Percentiles rank a stretch among this genome's conserved stretches.
These are phyloP conservation scores for Corapipo altera DNA, from an alignment of 2,113 vertebrate genomes.

Conservation along the genomic window DNA sequence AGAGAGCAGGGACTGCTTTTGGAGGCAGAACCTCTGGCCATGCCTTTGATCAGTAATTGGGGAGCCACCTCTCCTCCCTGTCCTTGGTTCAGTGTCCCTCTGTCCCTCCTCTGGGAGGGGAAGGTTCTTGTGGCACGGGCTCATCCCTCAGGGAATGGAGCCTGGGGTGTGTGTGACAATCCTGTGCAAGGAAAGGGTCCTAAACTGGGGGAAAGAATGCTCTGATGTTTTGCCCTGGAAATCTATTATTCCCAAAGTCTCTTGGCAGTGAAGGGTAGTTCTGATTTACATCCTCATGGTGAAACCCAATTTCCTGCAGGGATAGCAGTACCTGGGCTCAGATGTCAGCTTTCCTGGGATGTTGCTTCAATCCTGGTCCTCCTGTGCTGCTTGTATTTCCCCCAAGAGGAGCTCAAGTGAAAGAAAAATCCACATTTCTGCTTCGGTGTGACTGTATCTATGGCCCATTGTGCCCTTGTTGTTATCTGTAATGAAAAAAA, in stretches of 20 bases:
- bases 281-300: background rate
- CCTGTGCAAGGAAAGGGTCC: background rate
- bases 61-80: background rate
- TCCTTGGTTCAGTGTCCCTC: background rate
- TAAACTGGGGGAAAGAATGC: fast-evolving
- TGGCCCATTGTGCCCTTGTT: background rate
- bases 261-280: background rate
- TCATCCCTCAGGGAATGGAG: background rate
- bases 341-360: background rate
- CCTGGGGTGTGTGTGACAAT: background rate
- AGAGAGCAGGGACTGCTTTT: background rate
- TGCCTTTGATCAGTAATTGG: background rate
- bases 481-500: background rate
- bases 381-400: background rate
- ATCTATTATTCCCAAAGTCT: background rate
- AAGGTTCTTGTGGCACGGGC: background rate
- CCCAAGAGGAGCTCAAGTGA: background rate
- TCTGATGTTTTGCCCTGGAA: background rate
- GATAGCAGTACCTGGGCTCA: background rate
- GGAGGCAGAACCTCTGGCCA: background rate
- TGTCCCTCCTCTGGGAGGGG: background rate
- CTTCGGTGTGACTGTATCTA: background rate
- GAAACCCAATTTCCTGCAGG: background rate
- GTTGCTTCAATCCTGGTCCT: background rate
- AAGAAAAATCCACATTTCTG: background rate